phyloP scores from a whole-genome alignment of 2,888 invertebrate species.

The Trachelus troglodyta region DNA sequence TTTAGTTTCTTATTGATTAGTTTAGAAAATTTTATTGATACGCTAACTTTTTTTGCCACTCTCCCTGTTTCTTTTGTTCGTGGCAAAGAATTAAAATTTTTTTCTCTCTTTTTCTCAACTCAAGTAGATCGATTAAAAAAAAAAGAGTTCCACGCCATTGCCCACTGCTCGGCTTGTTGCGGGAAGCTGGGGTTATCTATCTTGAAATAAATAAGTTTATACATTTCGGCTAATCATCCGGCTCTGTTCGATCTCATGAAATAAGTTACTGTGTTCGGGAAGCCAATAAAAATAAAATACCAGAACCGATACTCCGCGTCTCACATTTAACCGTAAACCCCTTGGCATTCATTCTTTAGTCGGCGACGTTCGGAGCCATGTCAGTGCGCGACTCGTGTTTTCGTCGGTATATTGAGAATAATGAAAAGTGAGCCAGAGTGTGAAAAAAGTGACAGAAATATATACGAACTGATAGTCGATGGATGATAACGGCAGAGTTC shows the following conservation, averaged over 20 bases:
- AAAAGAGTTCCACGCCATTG: conserved; percentile 42
- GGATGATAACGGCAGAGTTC: background rate
- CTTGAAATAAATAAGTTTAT: conserved; percentile 59
- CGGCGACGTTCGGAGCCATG: conserved; percentile 25
- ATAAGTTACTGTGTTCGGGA: conserved; percentile 54
- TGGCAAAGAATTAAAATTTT: too few relatives aligned
- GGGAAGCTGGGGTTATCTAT: conserved; percentile 59
- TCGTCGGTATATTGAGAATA: background rate
- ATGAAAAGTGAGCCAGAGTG: background rate
- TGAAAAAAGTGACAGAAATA: background rate
- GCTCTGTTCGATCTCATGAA: conserved; percentile 54
- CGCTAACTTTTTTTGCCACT: background rate
- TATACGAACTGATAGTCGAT: background rate
- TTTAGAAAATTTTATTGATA: background rate
- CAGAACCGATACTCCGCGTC: conserved; percentile 29
- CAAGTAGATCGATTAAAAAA: conserved; percentile 22
- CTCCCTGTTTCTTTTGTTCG: too few relatives aligned
- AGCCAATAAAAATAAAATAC: conserved; percentile 49
- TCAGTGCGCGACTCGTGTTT: conserved; percentile 1
- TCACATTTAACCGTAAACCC: conserved; percentile 11
- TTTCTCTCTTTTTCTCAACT: background rate
- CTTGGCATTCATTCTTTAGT: conserved; percentile 33
- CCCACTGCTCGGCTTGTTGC: conserved; percentile 31
- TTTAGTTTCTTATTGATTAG: background rate
- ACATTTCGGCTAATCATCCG: conserved; percentile 59